Evolutionary conservation across 1,140 invertebrate genomes (phyloP).

Genomic region (Diuraphis noxia): DNA sequence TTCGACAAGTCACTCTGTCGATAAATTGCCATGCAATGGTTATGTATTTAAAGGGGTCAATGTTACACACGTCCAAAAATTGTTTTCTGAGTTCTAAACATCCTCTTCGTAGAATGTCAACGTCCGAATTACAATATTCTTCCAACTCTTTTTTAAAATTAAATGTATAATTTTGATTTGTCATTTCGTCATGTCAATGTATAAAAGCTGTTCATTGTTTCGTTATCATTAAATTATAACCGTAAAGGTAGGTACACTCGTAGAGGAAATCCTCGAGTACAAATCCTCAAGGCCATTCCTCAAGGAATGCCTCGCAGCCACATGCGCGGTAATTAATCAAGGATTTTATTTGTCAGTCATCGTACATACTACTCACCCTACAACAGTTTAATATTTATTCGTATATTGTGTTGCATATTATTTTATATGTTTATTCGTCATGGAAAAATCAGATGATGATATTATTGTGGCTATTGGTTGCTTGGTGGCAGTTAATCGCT

Average conservation of each 20-base stretch:
- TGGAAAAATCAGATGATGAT: slow-evolving; percentile 1
- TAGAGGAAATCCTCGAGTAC: slow-evolving; percentile 10
- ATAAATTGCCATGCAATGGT: too few species aligned
- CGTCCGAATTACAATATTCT: too few species aligned
- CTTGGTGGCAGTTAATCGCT: not conserved
- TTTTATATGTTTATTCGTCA: not conserved
- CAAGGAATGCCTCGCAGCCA: not conserved
- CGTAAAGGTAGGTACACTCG: not conserved
- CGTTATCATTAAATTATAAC: too few species aligned
- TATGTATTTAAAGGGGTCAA: too few species aligned
- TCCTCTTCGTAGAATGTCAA: too few species aligned
- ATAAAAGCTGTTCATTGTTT: too few species aligned
- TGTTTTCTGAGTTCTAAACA: too few species aligned
- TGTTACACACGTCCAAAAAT: too few species aligned
- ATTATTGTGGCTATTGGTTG: not conserved
- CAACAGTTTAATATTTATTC: not conserved
- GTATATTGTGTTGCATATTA: not conserved
- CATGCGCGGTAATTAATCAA: not conserved
- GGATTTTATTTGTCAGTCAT: not conserved
- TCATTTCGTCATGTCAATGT: too few species aligned
- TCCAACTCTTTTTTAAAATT: too few species aligned
- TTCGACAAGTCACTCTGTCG: too few species aligned
- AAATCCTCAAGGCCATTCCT: not conserved
- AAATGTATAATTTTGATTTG: too few species aligned
- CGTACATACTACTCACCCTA: not conserved